Percentiles rank a stretch among this genome's conserved stretches.
These are phyloP conservation scores for Phylloscopus whistleri DNA, from an alignment of 2,113 vertebrate species.

Conservation along the genomic window DNA sequence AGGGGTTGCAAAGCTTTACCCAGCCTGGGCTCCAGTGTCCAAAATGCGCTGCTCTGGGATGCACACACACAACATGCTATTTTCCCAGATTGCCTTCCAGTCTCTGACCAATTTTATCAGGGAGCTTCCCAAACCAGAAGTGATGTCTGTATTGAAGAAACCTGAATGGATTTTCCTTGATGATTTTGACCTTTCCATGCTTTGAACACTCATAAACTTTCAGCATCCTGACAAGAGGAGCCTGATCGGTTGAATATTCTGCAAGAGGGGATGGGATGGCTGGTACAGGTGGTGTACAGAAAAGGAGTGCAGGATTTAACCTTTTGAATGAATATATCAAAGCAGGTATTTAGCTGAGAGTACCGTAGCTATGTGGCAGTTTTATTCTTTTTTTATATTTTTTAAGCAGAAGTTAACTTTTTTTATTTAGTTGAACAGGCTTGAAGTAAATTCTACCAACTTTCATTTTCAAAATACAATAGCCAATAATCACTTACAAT, in stretches of 20 bases:
- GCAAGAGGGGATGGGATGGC: not conserved
- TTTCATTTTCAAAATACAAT: constrained; percentile 34
- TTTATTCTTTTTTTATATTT: not conserved
- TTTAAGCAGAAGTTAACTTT: not conserved
- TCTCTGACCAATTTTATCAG: not conserved
- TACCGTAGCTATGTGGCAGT: not conserved
- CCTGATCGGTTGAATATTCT: not conserved
- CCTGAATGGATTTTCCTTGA: not conserved
- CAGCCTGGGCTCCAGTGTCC: not conserved
- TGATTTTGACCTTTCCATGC: not conserved
- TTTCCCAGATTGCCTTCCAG: not conserved
- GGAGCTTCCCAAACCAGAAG: not conserved
- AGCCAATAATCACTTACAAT: constrained; percentile 43
- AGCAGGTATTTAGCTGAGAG: not conserved
- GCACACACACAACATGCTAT: rapidly evolving
- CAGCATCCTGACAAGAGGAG: not conserved
- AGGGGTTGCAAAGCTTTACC: not conserved
- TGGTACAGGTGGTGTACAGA: not conserved
- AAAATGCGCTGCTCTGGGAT: not conserved
- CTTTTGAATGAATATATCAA: not conserved
- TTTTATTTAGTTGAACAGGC: constrained; percentile 4
- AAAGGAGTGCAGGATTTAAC: not conserved
- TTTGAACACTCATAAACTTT: not conserved
- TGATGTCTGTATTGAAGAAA: not conserved
- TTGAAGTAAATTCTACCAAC: constrained; percentile 7